Base-by-base conservation (phyloP, 23 tunicate genomes). In the Pegea sp. region DNA sequence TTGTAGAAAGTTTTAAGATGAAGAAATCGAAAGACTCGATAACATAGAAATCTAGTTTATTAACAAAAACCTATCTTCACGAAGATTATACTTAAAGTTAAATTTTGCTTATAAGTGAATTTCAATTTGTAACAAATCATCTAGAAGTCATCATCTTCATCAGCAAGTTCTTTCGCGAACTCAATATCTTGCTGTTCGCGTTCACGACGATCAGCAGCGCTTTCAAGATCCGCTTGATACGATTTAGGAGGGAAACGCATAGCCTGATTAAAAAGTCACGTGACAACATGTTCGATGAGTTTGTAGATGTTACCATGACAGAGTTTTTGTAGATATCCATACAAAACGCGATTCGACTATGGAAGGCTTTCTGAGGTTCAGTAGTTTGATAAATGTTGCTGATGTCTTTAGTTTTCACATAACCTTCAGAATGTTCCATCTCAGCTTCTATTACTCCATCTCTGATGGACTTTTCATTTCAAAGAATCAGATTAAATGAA, bases 391-490 rank as follows among this genome's bases (percentile, higher is more conserved):
- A 88, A 7, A 76, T 63, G 55, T 88, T 81, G 24, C 69, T 76
- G 4, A 70, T 75, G 58, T 88, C 86, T 22, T 70, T 59, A 20
- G 97, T 75, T 29, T 73, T 63, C 19, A 88, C 89, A 61, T 59
- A 75, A 22, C 79, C 80, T 53, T 76, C 67, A 16, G 66, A 74
- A 42, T 88, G 97, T 59, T 88, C 70, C 48, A 88, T 75, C 28
- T 76, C 74, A 11, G 97, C 97, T 53, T 88, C 97, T 26, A 88
- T 88, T 49, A 88, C 97, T 29, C 97, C 97, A 49, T 88, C 97
- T 30, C 87, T 66, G 32, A 88, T 75, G 46, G 46, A 38, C 46
- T 38, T 38, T 38, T 38, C 16, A 38, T 8, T 38, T 11, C 16
- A 38, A 11, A 16, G 16, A 11, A 38, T 11, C 46, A 38, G 11